Percentiles rank a stretch among this genome's conserved stretches.
Conservation (phyloP, 2,888 invertebrate genomes). For the Dyspetes luteomarginatus region DNA sequence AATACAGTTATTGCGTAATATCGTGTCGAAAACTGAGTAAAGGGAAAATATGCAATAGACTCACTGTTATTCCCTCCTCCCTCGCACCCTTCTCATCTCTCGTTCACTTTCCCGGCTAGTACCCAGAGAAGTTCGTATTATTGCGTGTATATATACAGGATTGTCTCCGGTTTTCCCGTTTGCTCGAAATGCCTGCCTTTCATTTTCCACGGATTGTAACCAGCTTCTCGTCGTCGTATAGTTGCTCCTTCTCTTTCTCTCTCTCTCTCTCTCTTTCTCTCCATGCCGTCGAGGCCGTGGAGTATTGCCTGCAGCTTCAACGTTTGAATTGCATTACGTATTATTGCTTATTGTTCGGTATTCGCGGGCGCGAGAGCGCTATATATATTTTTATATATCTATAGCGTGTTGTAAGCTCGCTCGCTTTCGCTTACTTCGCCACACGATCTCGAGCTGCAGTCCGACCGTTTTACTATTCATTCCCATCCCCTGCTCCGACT, state of each 20-base stretch:
- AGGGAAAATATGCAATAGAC: constrained; percentile 79
- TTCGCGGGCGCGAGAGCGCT: constrained; percentile 60
- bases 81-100: constrained; percentile 70
- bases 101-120: constrained; percentile 64
- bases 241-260: neutral
- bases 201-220: constrained; percentile 80
- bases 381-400: neutral
- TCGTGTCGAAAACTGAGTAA: constrained; percentile 77
- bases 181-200: constrained; percentile 80
- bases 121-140: constrained; percentile 60
- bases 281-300: constrained; percentile 70
- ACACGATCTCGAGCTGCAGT: constrained; percentile 50
- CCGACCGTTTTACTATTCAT: constrained; percentile 41
- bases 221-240: constrained; percentile 57
- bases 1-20: constrained; percentile 76
- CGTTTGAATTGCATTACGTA: constrained; percentile 82
- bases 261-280: constrained; percentile 9
- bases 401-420: constrained; percentile 48
- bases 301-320: constrained; percentile 79
- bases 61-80: constrained; percentile 17
- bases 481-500: constrained; percentile 20
- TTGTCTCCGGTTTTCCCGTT: constrained; percentile 73
- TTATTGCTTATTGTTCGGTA: constrained; percentile 82
- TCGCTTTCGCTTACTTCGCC: constrained; percentile 61
- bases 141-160: constrained; percentile 36